A percentile compares a stretch with the other conserved stretches of the same genome.
Conservation (phyloP, 2,113 vertebrate genomes). For the Elanoides forficatus region DNA sequence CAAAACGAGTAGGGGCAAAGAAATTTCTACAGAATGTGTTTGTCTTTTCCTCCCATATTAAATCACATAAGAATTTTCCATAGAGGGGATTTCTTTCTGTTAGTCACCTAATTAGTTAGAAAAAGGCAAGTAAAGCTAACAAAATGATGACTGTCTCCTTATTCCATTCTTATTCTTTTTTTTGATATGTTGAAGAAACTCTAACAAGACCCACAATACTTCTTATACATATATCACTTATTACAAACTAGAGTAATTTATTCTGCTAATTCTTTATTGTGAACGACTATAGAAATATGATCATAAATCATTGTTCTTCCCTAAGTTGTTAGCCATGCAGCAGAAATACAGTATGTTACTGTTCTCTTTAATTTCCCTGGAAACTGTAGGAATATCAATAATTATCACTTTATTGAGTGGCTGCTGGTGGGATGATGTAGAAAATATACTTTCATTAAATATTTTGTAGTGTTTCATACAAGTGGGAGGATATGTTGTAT, state of each 20-base stretch:
- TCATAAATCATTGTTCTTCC: not conserved
- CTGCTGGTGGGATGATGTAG: not conserved
- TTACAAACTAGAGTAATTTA: not conserved
- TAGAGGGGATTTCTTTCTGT: not conserved
- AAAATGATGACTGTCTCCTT: not conserved
- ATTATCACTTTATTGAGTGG: not conserved
- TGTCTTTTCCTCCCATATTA: not conserved
- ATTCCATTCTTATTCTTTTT: not conserved
- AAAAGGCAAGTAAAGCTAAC: not conserved
- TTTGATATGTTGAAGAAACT: not conserved
- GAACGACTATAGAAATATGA: not conserved
- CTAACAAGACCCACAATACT: not conserved
- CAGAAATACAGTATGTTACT: not conserved
- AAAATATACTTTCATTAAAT: not conserved
- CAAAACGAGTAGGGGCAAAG: not conserved
- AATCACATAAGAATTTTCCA: not conserved
- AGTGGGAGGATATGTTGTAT: not conserved
- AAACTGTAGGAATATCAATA: not conserved
- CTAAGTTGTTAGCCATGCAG: not conserved
- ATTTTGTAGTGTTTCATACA: not conserved
- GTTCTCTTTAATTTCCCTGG: not conserved
- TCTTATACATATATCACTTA: not conserved
- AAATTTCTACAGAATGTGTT: not conserved
- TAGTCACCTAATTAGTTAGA: not conserved
- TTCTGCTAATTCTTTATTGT: not conserved